Conservation (phyloP, 2,797 vertebrate genomes). For the Etheostoma perlongum region DNA sequence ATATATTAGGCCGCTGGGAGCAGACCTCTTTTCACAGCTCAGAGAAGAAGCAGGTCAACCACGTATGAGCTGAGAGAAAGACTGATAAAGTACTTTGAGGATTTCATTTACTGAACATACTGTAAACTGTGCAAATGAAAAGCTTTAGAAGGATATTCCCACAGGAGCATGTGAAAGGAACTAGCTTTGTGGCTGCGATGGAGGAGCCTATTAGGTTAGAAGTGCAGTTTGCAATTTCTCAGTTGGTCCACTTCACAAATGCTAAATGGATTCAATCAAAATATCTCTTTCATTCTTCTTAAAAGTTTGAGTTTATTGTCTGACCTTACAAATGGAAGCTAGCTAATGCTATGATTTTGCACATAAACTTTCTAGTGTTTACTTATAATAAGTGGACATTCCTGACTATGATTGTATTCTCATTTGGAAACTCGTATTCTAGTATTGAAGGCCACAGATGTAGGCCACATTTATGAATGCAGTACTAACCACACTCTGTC, state of each 20-base stretch:
- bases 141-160: background rate
- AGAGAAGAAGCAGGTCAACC: slow-evolving; percentile 83
- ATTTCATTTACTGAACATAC: slow-evolving; percentile 21
- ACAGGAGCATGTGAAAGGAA: background rate
- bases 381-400: slow-evolving; percentile 57
- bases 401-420: slow-evolving; percentile 20
- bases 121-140: background rate
- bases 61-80: slow-evolving; percentile 68
- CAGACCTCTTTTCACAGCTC: slow-evolving; percentile 86
- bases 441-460: slow-evolving; percentile 1
- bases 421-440: slow-evolving; percentile 14
- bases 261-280: slow-evolving; percentile 19
- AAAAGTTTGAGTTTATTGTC: slow-evolving; percentile 17
- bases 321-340: slow-evolving; percentile 46
- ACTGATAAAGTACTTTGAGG: background rate
- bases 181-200: background rate
- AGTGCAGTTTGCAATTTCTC: slow-evolving; percentile 18
- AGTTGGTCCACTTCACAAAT: slow-evolving; percentile 34
- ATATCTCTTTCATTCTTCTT: slow-evolving; percentile 16
- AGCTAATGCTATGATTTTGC: slow-evolving; percentile 69
- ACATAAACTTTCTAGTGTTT: slow-evolving; percentile 53
- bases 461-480: background rate
- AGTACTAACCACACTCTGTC: slow-evolving; percentile 13
- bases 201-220: background rate
- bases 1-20: slow-evolving; percentile 85